These are phyloP conservation scores for Galeopsomyia nigrocyanea DNA, from an alignment of 2,888 invertebrate genomes.

Conservation along the genomic window DNA sequence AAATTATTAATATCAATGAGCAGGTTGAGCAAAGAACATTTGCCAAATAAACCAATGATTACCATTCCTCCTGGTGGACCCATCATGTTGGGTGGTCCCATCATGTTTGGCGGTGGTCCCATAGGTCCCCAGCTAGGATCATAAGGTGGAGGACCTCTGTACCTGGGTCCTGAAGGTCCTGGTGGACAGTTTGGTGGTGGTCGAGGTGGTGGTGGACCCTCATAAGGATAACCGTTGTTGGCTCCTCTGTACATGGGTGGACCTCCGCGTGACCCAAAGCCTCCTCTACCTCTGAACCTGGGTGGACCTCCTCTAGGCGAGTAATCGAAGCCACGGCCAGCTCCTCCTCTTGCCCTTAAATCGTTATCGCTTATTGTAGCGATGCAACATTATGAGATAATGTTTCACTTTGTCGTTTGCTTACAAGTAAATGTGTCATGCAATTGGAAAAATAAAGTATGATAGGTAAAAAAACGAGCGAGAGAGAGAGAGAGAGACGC, in stretches of 20 bases:
- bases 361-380: slow-evolving; percentile 46
- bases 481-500: slow-evolving; percentile 7
- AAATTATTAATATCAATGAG: neutral
- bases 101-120: slow-evolving; percentile 69
- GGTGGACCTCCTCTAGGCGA: slow-evolving; percentile 72
- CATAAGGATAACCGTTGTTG: slow-evolving; percentile 69
- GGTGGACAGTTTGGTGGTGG: slow-evolving; percentile 62
- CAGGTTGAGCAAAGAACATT: slow-evolving; percentile 6
- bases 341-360: slow-evolving; percentile 64
- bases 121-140: slow-evolving; percentile 82
- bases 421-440: slow-evolving; percentile 45
- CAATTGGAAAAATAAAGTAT: slow-evolving; percentile 9
- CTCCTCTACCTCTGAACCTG: slow-evolving; percentile 75
- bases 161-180: slow-evolving; percentile 68
- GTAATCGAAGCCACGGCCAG: slow-evolving; percentile 65
- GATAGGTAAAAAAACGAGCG: slow-evolving; percentile 43
- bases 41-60: neutral
- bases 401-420: slow-evolving; percentile 47
- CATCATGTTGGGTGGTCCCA: slow-evolving; percentile 69
- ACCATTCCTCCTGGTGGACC: slow-evolving; percentile 65
- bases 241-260: slow-evolving; percentile 70
- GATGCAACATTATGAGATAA: slow-evolving; percentile 43
- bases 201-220: slow-evolving; percentile 70
- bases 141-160: slow-evolving; percentile 73
- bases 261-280: slow-evolving; percentile 72